A percentile compares a stretch with the other conserved stretches of the same genome.
These are phyloP conservation scores for Brachypalpus laphriformis DNA, from an alignment of 2,888 invertebrate genomes.

Conservation along the genomic window DNA sequence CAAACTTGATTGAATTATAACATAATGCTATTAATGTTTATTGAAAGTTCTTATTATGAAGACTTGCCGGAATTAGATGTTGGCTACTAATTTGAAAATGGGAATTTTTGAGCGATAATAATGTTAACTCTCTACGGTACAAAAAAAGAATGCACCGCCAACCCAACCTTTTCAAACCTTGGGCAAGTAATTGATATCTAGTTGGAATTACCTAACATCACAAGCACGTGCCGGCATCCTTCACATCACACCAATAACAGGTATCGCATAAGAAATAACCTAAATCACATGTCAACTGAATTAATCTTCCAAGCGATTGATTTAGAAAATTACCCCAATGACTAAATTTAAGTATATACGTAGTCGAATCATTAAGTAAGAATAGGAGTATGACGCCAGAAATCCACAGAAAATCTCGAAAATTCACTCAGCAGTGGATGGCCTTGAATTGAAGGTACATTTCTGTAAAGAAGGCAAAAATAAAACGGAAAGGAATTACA, in stretches of 20 bases:
- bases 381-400: neutral
- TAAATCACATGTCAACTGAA: conserved; percentile 2
- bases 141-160: too few species aligned
- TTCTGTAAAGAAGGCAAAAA: neutral
- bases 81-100: too few species aligned
- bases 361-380: neutral
- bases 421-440: neutral
- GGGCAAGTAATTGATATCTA: neutral
- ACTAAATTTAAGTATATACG: neutral
- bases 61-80: too few species aligned
- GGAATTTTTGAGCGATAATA: neutral
- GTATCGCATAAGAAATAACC: neutral
- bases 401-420: neutral
- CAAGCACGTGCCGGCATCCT: neutral
- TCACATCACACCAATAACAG: neutral
- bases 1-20: neutral
- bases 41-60: too few species aligned
- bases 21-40: too few species aligned
- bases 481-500: neutral
- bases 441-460: neutral
- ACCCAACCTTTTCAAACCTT: too few species aligned
- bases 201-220: neutral
- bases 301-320: conserved; percentile 2
- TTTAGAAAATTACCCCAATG: neutral
- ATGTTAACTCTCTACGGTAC: too few species aligned